Evolutionary conservation across 2,797 vertebrate species (phyloP), one percentile per base, ranked within the genome.

Genomic region (Dendrocincla fuliginosa): DNA sequence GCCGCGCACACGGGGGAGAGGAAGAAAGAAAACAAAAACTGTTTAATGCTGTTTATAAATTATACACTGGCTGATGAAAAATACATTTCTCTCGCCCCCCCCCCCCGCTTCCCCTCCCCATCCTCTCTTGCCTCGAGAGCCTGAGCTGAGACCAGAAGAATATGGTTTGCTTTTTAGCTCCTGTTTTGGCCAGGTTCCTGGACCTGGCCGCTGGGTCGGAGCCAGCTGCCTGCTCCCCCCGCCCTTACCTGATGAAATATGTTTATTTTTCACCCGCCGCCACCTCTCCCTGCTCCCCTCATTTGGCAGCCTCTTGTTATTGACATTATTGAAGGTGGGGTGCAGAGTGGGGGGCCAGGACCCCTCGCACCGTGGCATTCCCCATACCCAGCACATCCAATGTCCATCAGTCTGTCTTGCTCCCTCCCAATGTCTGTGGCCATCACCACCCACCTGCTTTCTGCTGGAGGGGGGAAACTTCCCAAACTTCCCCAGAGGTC

Each of bases 61-160:
- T 98, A 98, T 97, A 98, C 97, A 98, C 98, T 98, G 98, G 98
- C 98, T 98, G 98, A 98, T 98, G 98, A 98, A 98, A 98, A 97
- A 98, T 98, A 97, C 98, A 98, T 98, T 96, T 97, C 94, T 97
- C 89, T 55, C 59, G 28, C 53, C 47, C 50, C 83, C 27, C 63
- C 81, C 5, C 47, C 24, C 47, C 24, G 13, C 84, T 71, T 55
- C 33, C 74, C 81, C 87, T 55, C 91, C 87, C 95, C 89, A 90
- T 93, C 76, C 94, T 96, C 96, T 97, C 97, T 96, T 96, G 97
- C 97, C 95, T 97, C 75, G 44, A 94, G 96, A 98, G 96, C 97
- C 97, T 97, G 97, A 98, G 97, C 96, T 56, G 96, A 96, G 96
- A 97, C 96, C 98, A 98, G 98, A 98, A 97, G 98, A 98, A 98